A percentile compares a stretch with the other conserved stretches of the same genome.
Evolutionary conservation across 2,888 invertebrate species (phyloP).

Genomic region (Deilephila porcellus): DNA sequence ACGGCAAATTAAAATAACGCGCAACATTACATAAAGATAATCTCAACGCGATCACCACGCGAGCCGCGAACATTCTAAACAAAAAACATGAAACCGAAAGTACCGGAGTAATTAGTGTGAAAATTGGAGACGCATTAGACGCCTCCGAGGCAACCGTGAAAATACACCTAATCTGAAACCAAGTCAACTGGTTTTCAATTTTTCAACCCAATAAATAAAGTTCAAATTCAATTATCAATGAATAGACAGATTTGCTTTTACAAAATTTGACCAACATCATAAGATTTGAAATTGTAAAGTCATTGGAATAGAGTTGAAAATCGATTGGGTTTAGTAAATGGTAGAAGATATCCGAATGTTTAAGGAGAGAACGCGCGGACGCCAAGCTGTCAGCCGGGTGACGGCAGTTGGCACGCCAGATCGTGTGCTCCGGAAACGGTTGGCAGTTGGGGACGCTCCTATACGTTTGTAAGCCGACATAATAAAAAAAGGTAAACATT

Average conservation of each 20-base stretch:
- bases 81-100: conserved; percentile 32
- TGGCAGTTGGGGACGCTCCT: conserved; percentile 42
- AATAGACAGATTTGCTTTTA: not conserved
- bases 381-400: conserved; percentile 58
- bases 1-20: conserved; percentile 8
- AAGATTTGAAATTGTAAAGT: not conserved
- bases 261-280: not conserved
- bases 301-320: not conserved
- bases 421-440: conserved; percentile 56
- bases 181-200: not conserved
- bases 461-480: not conserved
- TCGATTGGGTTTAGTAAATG: not conserved
- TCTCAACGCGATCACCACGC: not conserved
- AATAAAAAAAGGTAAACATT: conserved; percentile 18
- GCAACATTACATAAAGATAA: conserved; percentile 9
- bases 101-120: conserved; percentile 18
- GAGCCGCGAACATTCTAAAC: conserved; percentile 20
- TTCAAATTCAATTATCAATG: not conserved
- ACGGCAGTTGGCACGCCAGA: conserved; percentile 55
- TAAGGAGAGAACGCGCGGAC: conserved; percentile 40
- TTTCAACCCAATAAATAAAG: not conserved
- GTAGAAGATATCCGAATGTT: conserved; percentile 28
- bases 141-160: conserved; percentile 14
- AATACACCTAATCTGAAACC: not conserved
- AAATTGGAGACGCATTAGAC: conserved; percentile 18